Evolutionary conservation across 1,140 invertebrate genomes (phyloP), one percentile per base, ranked within the genome.

Genomic region (Meloidogyne chitwoodi): DNA sequence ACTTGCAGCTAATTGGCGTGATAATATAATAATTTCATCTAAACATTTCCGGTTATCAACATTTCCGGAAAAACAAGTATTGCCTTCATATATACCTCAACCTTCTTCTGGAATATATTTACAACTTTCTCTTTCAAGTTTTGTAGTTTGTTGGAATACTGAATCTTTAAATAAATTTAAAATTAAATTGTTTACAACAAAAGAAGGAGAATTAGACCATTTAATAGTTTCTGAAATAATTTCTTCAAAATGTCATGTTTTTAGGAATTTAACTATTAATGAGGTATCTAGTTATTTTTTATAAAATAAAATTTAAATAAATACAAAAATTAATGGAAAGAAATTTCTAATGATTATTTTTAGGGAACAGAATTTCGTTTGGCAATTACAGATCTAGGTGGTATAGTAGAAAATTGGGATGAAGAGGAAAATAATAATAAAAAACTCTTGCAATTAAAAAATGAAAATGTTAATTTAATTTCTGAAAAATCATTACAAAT

Each of bases 1-100:
- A 34, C 68, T 82, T 14, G 81, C 71, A 22, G 81, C 79, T 10
- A 67, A 82, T 56, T 82, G 81, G 81, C 73, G 81, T 8, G 79
- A 83, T 29, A 76, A 61, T 61, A 68, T 80, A 8, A 64, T 82
- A 10, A 77, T 79, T 26, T 82, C 81, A n/a, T 56, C 48, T 11
- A 48, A 56, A 38, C 64, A 65, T 0, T 79, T 82, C 19, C 72
- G 22, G 26, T 79, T 84, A 66, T 72, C 78, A 14, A 29, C 84
- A 41, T 26, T 67, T 26, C 56, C 64, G 12, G 38, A 56, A 56
- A 56, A 56, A 56, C 19, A 56, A n/a, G 4, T 56, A 6, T 56
- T n/a, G n/a, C 48, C 19, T 6, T n/a, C 48, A 56, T n/a, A 56
- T 6, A 1, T 22, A n/a, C 56, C 62, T 61, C 79, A 80, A 68